A percentile compares a stretch with the other conserved stretches of the same genome.
phyloP scores from a whole-genome alignment of 30 jellyfish, hydroid and myxozoan species.

The Clytia hemisphaerica region DNA sequence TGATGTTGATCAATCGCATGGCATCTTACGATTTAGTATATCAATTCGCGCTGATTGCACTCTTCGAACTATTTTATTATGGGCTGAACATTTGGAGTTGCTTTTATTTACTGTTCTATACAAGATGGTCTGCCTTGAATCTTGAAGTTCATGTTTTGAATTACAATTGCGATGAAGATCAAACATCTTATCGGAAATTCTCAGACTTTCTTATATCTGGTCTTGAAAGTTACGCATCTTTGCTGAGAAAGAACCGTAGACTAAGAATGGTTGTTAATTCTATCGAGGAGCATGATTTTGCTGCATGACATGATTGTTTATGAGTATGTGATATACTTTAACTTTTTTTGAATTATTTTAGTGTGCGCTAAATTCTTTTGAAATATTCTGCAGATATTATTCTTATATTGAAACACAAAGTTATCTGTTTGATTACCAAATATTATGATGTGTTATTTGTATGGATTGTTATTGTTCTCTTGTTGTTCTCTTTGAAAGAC shows the following conservation, averaged over 20 bases:
- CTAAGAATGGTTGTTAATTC: conserved; percentile 60
- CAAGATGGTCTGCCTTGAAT: conserved; percentile 75
- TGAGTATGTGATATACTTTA: too few relatives aligned
- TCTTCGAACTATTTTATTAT: conserved; percentile 71
- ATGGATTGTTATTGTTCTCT: too few relatives aligned
- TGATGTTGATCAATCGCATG: conserved; percentile 72
- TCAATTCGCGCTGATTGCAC: conserved; percentile 80
- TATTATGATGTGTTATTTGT: too few relatives aligned
- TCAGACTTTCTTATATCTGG: conserved; percentile 27
- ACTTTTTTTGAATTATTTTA: too few relatives aligned
- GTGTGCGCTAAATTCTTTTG: too few relatives aligned
- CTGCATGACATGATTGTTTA: too few relatives aligned
- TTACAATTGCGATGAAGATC: conserved; percentile 22
- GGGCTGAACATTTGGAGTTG: conserved; percentile 63
- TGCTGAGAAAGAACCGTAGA: conserved; percentile 49
- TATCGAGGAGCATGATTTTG: conserved; percentile 35
- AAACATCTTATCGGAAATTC: conserved; percentile 19
- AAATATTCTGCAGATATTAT: too few relatives aligned
- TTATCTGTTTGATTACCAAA: too few relatives aligned
- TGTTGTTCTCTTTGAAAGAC: too few relatives aligned
- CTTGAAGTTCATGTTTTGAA: conserved; percentile 46
- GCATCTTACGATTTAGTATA: conserved; percentile 80
- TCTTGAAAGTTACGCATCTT: conserved; percentile 60
- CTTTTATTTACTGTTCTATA: conserved; percentile 56
- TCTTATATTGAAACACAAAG: too few relatives aligned